Evolutionary conservation across 2,888 invertebrate species (phyloP), one percentile per base, ranked within the genome.

Genomic region (Oxytorus armatus): DNA sequence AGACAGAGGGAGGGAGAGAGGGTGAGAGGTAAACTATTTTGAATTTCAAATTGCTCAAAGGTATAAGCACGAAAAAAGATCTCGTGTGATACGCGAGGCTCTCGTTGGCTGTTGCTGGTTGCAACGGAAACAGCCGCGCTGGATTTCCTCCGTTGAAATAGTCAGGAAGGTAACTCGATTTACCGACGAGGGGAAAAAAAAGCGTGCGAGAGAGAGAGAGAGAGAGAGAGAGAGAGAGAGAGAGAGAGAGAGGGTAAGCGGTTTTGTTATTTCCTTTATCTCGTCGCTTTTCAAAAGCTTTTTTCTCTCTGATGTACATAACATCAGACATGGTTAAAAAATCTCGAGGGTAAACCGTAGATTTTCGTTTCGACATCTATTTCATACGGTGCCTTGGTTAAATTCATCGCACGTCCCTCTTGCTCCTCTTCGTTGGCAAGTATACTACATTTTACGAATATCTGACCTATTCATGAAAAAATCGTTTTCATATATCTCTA

Each of bases 41-140:
- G 87, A 86, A 88, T 86, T 89, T 88, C 86, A 88, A 88, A 89
- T 89, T 70, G 65, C 76, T 75, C 76, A 79, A 85, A 85, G 85
- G 82, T 78, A 74, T 74, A 85, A 84, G 36, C 81, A 66, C 65
- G 75, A 79, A 83, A 79, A 83, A 81, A 85, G 70, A 66, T 73
- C 65, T 73, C 79, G 75, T 69, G 80, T 70, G 70, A 77, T 81
- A 73, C 77, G 69, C 77, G 73, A 69, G 69, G 65, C 8, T 79
- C 77, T 82, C 79, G 81, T 82, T 82, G 79, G 75, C 68, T 66
- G 69, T 82, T 74, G 51, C 79, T 44, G n/a, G 39, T 49, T 65
- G 70, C 70, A 65, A 49, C 57, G 72, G 63, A 65, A 59, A 69
- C 59, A 68, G 61, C 42, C 61, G 61, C 53, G 61, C 51, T 51